A percentile compares a stretch with the other conserved stretches of the same genome.
Conservation (phyloP, 2,888 invertebrate species). For the Stramonita haemastoma region DNA sequence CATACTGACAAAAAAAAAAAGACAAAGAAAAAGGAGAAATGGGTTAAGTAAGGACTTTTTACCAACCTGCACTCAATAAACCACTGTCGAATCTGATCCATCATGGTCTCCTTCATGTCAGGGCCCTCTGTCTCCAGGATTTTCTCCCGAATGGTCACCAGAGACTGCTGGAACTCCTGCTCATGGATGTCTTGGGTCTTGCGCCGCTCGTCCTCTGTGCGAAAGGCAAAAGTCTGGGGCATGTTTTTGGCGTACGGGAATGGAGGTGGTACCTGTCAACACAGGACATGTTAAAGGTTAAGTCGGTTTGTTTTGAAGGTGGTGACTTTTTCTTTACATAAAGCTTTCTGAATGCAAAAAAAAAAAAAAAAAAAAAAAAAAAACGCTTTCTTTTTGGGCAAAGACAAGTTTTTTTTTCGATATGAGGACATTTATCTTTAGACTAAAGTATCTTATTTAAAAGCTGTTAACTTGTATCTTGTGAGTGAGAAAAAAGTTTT, state of each 20-base stretch:
- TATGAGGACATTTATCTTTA: no score
- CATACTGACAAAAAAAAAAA: no score
- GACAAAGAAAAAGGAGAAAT: no score
- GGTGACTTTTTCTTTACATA: no score
- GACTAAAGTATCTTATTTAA: no score
- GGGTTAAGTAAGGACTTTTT: background rate
- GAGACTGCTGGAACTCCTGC: constrained; percentile 84
- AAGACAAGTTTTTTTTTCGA: no score
- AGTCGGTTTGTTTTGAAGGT: no score
- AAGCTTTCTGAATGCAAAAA: background rate
- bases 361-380: background rate
- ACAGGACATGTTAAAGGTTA: constrained; percentile 6
- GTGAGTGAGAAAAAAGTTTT: no score
- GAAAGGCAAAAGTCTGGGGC: constrained; percentile 67
- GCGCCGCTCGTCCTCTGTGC: constrained; percentile 79
- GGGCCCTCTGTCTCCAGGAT: constrained; percentile 86
- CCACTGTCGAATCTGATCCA: constrained; percentile 92
- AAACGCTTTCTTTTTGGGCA: no score
- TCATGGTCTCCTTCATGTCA: constrained; percentile 90
- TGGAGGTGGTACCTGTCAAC: constrained; percentile 61
- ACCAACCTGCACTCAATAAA: constrained; percentile 85
- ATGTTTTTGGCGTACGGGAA: constrained; percentile 69
- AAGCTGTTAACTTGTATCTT: no score
- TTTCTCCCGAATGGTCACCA: constrained; percentile 81
- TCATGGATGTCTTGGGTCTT: constrained; percentile 84